A percentile compares a stretch with the other conserved stretches of the same genome.
phyloP scores from a whole-genome alignment of 2,113 vertebrate genomes.

The Eidolon helvum region DNA sequence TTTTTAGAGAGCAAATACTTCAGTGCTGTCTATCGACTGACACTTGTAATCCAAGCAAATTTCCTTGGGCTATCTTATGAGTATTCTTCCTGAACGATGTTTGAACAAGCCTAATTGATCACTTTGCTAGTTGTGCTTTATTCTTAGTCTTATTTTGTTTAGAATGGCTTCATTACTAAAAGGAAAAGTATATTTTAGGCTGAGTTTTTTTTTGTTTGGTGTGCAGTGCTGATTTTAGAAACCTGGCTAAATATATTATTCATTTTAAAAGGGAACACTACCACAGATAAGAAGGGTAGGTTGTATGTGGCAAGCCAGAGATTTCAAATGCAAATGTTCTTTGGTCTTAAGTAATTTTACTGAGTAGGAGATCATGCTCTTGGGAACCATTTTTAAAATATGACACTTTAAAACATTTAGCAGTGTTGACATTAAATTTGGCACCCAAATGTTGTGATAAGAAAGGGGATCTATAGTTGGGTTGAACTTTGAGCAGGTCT shows the following conservation, averaged over 20 bases:
- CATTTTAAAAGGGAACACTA: not conserved
- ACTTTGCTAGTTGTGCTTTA: not conserved
- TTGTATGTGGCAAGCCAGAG: not conserved
- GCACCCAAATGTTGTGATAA: not conserved
- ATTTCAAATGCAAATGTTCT: constrained; percentile 23
- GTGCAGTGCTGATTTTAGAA: not conserved
- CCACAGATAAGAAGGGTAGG: not conserved
- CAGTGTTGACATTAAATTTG: not conserved
- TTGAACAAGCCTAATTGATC: not conserved
- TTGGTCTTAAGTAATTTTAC: constrained; percentile 28
- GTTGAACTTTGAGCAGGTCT: not conserved
- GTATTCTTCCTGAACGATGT: not conserved
- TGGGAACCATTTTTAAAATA: not conserved
- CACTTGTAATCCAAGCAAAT: not conserved
- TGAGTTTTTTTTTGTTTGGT: not conserved
- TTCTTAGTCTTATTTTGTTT: not conserved
- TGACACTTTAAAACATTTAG: not conserved
- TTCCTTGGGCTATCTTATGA: not conserved
- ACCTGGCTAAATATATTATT: not conserved
- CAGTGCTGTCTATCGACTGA: not conserved
- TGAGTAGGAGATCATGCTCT: not conserved
- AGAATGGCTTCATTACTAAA: not conserved
- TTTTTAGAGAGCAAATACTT: constrained; percentile 8
- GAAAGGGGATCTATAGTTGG: not conserved
- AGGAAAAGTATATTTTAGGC: not conserved